phyloP scores from a whole-genome alignment of 2,113 vertebrate species.

The Atrichornis clamosus region DNA sequence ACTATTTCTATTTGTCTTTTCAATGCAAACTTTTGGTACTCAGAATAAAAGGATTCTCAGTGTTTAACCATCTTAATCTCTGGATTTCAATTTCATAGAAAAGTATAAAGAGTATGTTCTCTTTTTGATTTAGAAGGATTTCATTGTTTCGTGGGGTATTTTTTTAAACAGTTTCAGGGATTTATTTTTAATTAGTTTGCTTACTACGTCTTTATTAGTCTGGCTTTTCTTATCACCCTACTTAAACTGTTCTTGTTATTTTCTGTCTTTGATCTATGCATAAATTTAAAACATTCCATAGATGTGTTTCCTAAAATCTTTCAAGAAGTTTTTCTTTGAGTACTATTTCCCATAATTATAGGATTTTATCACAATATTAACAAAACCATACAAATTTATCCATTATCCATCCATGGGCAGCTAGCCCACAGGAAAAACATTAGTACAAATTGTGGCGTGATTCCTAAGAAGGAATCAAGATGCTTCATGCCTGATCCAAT shows the following conservation, averaged over 20 bases:
- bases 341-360: not conserved
- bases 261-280: not conserved
- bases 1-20: not conserved
- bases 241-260: not conserved
- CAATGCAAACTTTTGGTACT: not conserved
- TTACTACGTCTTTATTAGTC: not conserved
- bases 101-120: accelerated
- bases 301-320: not conserved
- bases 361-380: not conserved
- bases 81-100: constrained; percentile 16
- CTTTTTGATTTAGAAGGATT: not conserved
- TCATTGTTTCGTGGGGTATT: not conserved
- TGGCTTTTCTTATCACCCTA: not conserved
- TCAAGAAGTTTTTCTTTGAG: not conserved
- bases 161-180: not conserved
- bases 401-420: not conserved
- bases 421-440: not conserved
- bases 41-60: not conserved
- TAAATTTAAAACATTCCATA: not conserved
- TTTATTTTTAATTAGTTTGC: not conserved
- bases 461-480: not conserved
- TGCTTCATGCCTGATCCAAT: not conserved
- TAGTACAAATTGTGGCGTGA: not conserved
- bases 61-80: not conserved
- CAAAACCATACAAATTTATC: not conserved